A percentile compares a stretch with the other conserved stretches of the same genome.
These are phyloP conservation scores for Chlorospingus flavigularis DNA, from an alignment of 2,797 vertebrate genomes.

Conservation along the genomic window DNA sequence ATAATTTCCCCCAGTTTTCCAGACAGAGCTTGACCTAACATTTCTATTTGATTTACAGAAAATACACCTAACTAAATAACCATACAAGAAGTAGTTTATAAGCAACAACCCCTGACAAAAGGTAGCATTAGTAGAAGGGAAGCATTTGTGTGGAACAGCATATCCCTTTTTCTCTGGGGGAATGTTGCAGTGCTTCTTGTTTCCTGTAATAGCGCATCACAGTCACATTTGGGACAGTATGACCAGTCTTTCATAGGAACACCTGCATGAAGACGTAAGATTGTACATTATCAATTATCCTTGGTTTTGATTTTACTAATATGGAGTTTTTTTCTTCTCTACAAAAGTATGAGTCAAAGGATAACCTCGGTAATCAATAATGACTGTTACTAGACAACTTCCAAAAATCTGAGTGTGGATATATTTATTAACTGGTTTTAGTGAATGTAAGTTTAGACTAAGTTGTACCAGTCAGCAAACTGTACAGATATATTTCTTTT, in stretches of 20 bases:
- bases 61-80: not conserved
- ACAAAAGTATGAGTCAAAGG: not conserved
- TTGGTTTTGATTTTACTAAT: not conserved
- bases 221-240: not conserved
- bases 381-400: not conserved
- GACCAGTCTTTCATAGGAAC: not conserved
- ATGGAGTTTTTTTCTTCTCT: not conserved
- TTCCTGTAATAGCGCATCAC: not conserved
- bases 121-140: not conserved
- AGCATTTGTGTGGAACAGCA: not conserved
- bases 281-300: not conserved
- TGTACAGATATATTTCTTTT: not conserved
- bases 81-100: not conserved
- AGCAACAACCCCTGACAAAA: not conserved
- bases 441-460: not conserved
- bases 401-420: not conserved
- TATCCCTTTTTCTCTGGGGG: not conserved
- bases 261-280: not conserved
- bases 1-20: not conserved
- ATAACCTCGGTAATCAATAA: not conserved
- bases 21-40: not conserved
- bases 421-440: not conserved
- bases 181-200: not conserved
- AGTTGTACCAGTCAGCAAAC: not conserved
- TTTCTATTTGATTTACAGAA: not conserved